These are phyloP conservation scores for Manduca sexta DNA, from an alignment of 1,140 invertebrate genomes.

Conservation along the genomic window DNA sequence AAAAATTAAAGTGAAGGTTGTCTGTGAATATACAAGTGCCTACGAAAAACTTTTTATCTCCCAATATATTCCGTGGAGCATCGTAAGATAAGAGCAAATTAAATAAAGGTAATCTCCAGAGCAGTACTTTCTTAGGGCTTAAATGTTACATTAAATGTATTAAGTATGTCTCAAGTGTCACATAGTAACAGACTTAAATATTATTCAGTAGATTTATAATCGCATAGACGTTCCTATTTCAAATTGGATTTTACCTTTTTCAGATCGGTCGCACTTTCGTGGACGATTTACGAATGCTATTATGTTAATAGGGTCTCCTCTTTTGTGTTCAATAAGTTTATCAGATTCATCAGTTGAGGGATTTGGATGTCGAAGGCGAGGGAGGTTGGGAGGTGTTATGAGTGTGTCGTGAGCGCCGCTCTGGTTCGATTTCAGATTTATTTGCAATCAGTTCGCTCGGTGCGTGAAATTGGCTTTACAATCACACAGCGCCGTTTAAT, in stretches of 20 bases:
- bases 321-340: slow-evolving; percentile 4
- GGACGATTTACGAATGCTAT: slow-evolving; percentile 2
- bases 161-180: too few species aligned
- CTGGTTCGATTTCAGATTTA: slow-evolving; percentile 10
- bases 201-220: too few species aligned
- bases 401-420: slow-evolving; percentile 3
- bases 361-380: not conserved
- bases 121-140: too few species aligned
- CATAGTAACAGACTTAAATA: too few species aligned
- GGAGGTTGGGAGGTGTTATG: slow-evolving; percentile 4
- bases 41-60: too few species aligned
- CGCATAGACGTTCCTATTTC: too few species aligned
- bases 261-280: slow-evolving; percentile 1
- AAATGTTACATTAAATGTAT: too few species aligned
- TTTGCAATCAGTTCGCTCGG: slow-evolving; percentile 14
- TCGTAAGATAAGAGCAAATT: too few species aligned
- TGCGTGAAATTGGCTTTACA: slow-evolving; percentile 20
- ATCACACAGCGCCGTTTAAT: slow-evolving; percentile 17
- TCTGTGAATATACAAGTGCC: too few species aligned
- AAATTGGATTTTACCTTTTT: slow-evolving; percentile 4
- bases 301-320: not conserved
- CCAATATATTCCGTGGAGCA: too few species aligned
- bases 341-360: slow-evolving; percentile 3
- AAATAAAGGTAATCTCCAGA: too few species aligned
- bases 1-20: too few species aligned